Evolutionary conservation across 2,113 vertebrate species (phyloP).

Genomic region (Cervus canadensis): DNA sequence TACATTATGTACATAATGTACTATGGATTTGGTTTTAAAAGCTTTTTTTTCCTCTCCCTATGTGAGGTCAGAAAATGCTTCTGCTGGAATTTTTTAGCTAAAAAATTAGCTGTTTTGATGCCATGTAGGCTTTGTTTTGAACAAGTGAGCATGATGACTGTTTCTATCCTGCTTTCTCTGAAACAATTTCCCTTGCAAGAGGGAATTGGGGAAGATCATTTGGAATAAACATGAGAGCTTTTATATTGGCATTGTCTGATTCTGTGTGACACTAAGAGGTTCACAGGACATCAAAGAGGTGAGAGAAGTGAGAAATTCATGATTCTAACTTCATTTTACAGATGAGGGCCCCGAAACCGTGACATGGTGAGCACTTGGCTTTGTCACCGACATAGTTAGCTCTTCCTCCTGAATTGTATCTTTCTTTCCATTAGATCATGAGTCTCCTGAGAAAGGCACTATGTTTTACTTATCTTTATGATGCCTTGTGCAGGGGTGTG

Average conservation of each 20-base stretch:
- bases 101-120: neutral
- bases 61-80: neutral
- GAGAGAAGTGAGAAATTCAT: neutral
- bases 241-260: neutral
- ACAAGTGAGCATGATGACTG: neutral
- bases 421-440: neutral
- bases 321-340: neutral
- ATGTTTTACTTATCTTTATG: neutral
- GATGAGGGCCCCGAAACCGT: neutral
- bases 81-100: neutral
- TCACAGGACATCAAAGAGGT: neutral
- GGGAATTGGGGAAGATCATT: neutral
- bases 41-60: neutral
- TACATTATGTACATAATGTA: neutral
- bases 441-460: neutral
- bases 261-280: neutral
- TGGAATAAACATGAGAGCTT: neutral
- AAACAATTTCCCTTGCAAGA: neutral
- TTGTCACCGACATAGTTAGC: neutral
- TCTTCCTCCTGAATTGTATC: neutral
- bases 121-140: neutral
- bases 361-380: neutral
- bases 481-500: neutral
- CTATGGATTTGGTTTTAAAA: neutral
- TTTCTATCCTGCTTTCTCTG: neutral